Conservation (phyloP, 1,140 invertebrate genomes). For the Drosophila hydei region DNA sequence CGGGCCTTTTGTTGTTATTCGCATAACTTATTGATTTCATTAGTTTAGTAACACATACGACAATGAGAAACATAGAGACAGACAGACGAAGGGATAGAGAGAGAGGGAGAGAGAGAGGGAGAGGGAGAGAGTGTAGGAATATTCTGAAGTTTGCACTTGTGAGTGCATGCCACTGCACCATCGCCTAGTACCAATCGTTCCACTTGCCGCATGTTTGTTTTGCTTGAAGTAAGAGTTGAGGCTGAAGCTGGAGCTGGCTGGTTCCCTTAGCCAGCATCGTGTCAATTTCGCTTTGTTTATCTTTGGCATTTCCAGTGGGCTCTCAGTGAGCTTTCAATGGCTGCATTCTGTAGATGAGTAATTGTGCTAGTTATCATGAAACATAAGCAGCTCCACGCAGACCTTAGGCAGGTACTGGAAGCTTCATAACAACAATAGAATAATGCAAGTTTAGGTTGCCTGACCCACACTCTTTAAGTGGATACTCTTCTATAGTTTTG, state of each 20-base stretch:
- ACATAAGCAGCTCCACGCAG: not conserved
- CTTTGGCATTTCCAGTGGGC: slow-evolving; percentile 27
- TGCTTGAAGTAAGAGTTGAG: slow-evolving; percentile 8
- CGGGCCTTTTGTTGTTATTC: slow-evolving; percentile 61
- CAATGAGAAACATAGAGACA: slow-evolving; percentile 4
- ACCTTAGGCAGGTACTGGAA: too few relatives aligned
- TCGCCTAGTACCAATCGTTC: slow-evolving; percentile 3
- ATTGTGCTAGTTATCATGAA: slow-evolving; percentile 42
- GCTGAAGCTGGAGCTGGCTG: not conserved
- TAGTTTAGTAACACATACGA: slow-evolving; percentile 74
- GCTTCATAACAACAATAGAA: too few relatives aligned
- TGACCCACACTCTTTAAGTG: too few relatives aligned
- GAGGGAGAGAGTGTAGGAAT: not conserved
- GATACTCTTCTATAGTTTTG: too few relatives aligned
- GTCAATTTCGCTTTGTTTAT: slow-evolving; percentile 41
- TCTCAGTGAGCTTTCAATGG: slow-evolving; percentile 23
- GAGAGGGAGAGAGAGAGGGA: slow-evolving; percentile 12
- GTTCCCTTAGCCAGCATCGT: not conserved
- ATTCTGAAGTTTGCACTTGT: slow-evolving; percentile 70
- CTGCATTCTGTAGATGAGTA: slow-evolving; percentile 38
- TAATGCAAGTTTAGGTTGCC: too few relatives aligned
- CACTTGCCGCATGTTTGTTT: slow-evolving; percentile 28
- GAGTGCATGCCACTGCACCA: slow-evolving; percentile 56
- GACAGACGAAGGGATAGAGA: not conserved
- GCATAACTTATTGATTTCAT: slow-evolving; percentile 79